A percentile compares a stretch with the other conserved stretches of the same genome.
phyloP scores from a whole-genome alignment of 2,888 invertebrate genomes.

The Parnassius smintheus region DNA sequence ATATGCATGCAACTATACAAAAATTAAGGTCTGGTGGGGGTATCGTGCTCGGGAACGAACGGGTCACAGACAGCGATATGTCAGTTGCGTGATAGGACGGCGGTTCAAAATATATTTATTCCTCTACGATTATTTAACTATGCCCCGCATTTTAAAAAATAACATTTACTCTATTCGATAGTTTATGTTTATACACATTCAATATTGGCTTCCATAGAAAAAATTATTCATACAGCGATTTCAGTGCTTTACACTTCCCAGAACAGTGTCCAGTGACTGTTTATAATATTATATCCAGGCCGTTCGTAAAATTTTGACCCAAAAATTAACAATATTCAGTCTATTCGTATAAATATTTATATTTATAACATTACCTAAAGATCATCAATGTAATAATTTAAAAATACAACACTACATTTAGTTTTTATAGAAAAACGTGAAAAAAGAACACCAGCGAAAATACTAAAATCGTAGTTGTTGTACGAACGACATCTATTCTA shows the following conservation, averaged over 20 bases:
- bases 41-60: constrained; percentile 11
- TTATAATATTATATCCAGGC: constrained; percentile 39
- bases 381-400: constrained; percentile 37
- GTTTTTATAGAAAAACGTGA: background rate
- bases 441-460: constrained; percentile 10
- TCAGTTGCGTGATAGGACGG: constrained; percentile 66
- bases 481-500: constrained; percentile 49
- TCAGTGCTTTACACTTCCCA: background rate
- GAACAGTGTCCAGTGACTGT: background rate
- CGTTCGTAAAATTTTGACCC: constrained; percentile 42
- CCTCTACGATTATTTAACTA: constrained; percentile 44
- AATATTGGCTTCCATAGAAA: constrained; percentile 15
- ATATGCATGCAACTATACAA: constrained; percentile 1
- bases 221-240: background rate
- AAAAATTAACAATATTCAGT: constrained; percentile 70
- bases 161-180: constrained; percentile 32
- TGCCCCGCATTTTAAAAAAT: constrained; percentile 44
- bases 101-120: constrained; percentile 52
- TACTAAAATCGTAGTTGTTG: constrained; percentile 24
- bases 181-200: constrained; percentile 32
- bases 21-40: background rate
- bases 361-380: constrained; percentile 23
- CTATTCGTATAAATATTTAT: constrained; percentile 54
- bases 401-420: constrained; percentile 9
- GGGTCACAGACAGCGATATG: constrained; percentile 56